Conservation (phyloP, 2,797 vertebrate species). For the Zenarchopterus dispar region DNA sequence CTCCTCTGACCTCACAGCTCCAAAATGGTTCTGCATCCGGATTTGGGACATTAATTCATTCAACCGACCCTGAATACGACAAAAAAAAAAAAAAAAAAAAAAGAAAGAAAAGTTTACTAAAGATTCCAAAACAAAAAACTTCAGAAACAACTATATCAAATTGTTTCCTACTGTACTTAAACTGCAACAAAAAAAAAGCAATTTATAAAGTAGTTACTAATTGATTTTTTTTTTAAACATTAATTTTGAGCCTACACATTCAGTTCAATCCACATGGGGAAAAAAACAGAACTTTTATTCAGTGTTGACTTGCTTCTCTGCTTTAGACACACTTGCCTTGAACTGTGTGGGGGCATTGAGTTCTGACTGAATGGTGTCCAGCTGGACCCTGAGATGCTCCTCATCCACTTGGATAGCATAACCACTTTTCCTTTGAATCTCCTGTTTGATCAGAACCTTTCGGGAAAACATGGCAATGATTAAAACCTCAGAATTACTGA, state of each 20-base stretch:
- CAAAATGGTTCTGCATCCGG: constrained; percentile 98
- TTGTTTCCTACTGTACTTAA: too few relatives aligned
- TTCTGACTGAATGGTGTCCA: constrained; percentile 97
- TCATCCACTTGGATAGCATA: constrained; percentile 98
- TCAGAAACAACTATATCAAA: too few relatives aligned
- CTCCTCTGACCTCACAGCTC: constrained; percentile 92
- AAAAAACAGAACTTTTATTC: background rate
- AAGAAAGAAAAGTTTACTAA: background rate
- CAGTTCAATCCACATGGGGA: background rate
- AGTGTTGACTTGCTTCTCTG: background rate
- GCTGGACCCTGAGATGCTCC: constrained; percentile 95
- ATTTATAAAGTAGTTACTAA: too few relatives aligned
- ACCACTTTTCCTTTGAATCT: constrained; percentile 97
- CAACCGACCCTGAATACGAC: constrained; percentile 87
- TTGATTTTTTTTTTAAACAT: too few relatives aligned
- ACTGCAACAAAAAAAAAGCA: too few relatives aligned
- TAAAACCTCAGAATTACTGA: constrained; percentile 4
- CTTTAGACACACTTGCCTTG: constrained; percentile 82
- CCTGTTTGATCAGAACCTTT: constrained; percentile 96
- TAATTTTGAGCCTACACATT: background rate
- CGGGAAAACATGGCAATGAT: constrained; percentile 22
- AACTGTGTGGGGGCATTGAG: constrained; percentile 98
- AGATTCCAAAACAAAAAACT: too few relatives aligned
- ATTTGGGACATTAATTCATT: constrained; percentile 99
- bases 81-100: constrained; percentile 24